A percentile compares a stretch with the other conserved stretches of the same genome.
phyloP scores from a whole-genome alignment of 2,888 invertebrate genomes.

The Acronicta aceris region DNA sequence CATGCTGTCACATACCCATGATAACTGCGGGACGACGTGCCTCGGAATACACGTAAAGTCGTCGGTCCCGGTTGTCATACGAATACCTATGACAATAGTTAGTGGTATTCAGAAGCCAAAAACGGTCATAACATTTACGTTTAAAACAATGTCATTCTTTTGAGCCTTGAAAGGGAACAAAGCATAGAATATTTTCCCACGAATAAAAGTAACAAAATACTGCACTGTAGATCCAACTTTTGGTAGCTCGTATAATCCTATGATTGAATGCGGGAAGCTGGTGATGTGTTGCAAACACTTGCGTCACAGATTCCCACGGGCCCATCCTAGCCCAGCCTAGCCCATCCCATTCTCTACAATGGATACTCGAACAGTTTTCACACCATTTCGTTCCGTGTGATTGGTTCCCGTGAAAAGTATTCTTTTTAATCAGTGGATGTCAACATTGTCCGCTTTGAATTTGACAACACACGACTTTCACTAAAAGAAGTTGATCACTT shows the following conservation, averaged over 20 bases:
- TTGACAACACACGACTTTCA: slow-evolving; percentile 71
- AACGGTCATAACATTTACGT: slow-evolving; percentile 16
- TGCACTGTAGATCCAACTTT: not conserved
- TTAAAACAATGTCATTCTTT: slow-evolving; percentile 32
- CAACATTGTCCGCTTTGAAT: slow-evolving; percentile 69
- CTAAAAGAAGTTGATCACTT: slow-evolving; percentile 61
- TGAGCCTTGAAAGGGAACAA: slow-evolving; percentile 36
- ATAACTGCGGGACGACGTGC: no score
- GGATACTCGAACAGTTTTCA: slow-evolving; percentile 75
- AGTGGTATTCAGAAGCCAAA: not conserved
- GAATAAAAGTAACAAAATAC: slow-evolving; percentile 17
- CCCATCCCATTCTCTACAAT: slow-evolving; percentile 75
- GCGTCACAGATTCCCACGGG: slow-evolving; percentile 74
- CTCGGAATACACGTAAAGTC: no score
- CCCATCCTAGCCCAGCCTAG: slow-evolving; percentile 77
- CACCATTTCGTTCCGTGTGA: slow-evolving; percentile 78
- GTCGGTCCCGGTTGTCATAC: no score
- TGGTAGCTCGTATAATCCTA: slow-evolving; percentile 3
- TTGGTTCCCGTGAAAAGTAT: slow-evolving; percentile 74
- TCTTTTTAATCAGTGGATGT: slow-evolving; percentile 66
- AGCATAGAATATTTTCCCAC: slow-evolving; percentile 42
- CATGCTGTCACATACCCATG: no score
- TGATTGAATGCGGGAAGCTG: slow-evolving; percentile 19
- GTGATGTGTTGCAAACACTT: slow-evolving; percentile 36
- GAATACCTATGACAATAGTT: no score